These are phyloP conservation scores for Lepus oiostolus DNA, from an alignment of 2,797 vertebrate genomes.

Conservation along the genomic window DNA sequence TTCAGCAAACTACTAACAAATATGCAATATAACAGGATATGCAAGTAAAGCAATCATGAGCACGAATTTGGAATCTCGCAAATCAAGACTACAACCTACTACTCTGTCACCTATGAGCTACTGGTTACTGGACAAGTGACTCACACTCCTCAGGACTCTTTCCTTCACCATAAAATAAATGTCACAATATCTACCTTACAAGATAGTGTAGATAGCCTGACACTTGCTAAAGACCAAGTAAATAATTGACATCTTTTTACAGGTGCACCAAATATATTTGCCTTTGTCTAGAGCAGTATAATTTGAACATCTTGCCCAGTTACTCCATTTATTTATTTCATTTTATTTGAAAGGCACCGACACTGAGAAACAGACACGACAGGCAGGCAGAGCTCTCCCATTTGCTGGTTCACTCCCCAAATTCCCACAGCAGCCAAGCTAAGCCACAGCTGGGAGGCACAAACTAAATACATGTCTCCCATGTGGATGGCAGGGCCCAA, in stretches of 20 bases:
- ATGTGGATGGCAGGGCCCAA: no score
- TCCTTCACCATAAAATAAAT: constrained; percentile 19
- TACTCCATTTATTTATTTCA: background rate
- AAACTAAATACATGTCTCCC: no score
- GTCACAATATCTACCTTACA: background rate
- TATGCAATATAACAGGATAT: background rate
- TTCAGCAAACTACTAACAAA: background rate
- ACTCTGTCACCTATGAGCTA: constrained; percentile 10
- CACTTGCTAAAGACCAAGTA: background rate
- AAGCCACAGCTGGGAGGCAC: no score
- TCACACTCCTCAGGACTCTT: background rate
- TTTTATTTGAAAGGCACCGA: no score
- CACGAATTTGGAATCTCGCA: background rate
- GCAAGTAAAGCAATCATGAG: background rate
- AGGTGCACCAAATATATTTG: background rate
- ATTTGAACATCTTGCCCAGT: background rate
- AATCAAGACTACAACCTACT: background rate
- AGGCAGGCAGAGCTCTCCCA: no score
- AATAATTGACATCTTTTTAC: constrained; percentile 15
- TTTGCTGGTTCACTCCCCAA: no score
- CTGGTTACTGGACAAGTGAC: constrained; percentile 17
- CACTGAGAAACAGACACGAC: no score
- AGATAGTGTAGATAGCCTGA: background rate
- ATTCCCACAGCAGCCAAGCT: no score
- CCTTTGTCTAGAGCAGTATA: background rate